Evolutionary conservation across 2,888 invertebrate species (phyloP), one percentile per base, ranked within the genome.

Genomic region (Galerucella calmariensis): DNA sequence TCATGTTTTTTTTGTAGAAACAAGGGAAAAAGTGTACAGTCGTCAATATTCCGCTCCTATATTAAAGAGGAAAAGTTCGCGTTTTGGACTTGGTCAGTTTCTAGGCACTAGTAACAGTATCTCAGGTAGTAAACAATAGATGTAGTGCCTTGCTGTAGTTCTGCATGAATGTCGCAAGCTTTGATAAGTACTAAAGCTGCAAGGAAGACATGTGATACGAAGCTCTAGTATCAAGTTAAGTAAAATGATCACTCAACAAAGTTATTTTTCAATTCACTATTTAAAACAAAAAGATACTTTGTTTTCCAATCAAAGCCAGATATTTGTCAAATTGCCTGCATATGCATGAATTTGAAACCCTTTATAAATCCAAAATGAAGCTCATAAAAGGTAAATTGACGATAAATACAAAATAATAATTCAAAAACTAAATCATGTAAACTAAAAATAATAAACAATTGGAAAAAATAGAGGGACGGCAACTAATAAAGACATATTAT

Each of bases 11-110:
- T 72, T 74, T 69, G 10, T 79, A 84, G 88, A 86, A 81, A 83
- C 90, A 89, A 95, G 94, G 87, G 96, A 96, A 88, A 95, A 95
- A 87, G 92, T 94, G 81, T 95, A 95, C 88, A 94, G 92, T 83
- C 93, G 98, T 10, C 98, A 98, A 89, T 95, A 96, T 87, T 97
- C 97, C 24, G 97, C 97, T 63, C 97, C 98, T n/a, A 93, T 97
- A 84, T 91, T 97, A 83, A 96, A 96, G 88, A 91, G 97, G 88
- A 97, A 96, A 90, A 95, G 94, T 81, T 97, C 97, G 78, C 93
- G 95, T 83, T 95, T 97, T 88, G 96, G 96, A 82, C 90, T 96
- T 88, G 95, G 95, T 88, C 94, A 95, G 92, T 92, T 94, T 88
- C 89, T 92, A 90, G 91, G 90, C 88, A 89, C 89, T 88, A 90